phyloP scores from a whole-genome alignment of 2,888 invertebrate genomes.

The Schizotus pectinicornis region DNA sequence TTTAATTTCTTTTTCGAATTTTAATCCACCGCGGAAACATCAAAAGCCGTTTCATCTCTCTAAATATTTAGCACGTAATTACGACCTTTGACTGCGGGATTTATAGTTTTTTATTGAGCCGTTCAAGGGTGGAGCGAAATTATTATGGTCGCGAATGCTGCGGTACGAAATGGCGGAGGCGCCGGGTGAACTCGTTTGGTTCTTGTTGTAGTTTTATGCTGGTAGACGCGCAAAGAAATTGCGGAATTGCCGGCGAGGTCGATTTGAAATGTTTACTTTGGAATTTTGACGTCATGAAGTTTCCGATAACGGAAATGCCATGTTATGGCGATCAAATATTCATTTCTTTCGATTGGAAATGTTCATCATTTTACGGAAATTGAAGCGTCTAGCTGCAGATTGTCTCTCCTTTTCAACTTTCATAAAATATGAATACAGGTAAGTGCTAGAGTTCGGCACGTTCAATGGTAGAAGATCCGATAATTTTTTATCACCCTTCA shows the following conservation, averaged over 20 bases:
- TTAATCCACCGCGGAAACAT: too few relatives aligned
- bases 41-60: too few relatives aligned
- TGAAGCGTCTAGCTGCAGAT: too few relatives aligned
- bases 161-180: slow-evolving; percentile 4
- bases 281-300: too few relatives aligned
- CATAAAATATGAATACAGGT: too few relatives aligned
- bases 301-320: background rate
- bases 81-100: background rate
- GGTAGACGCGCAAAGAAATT: background rate
- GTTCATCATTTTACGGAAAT: background rate
- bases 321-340: background rate
- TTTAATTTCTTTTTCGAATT: too few relatives aligned
- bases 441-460: too few relatives aligned
- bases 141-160: background rate
- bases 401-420: too few relatives aligned
- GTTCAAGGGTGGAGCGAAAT: background rate
- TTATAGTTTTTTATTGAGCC: slow-evolving; percentile 5
- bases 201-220: background rate
- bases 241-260: background rate
- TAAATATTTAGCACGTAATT: too few relatives aligned
- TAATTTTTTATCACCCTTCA: too few relatives aligned
- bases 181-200: background rate
- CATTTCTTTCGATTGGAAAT: background rate
- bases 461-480: too few relatives aligned
- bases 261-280: background rate